Evolutionary conservation across 2,888 invertebrate genomes (phyloP).

Genomic region (Diaphora mendica): DNA sequence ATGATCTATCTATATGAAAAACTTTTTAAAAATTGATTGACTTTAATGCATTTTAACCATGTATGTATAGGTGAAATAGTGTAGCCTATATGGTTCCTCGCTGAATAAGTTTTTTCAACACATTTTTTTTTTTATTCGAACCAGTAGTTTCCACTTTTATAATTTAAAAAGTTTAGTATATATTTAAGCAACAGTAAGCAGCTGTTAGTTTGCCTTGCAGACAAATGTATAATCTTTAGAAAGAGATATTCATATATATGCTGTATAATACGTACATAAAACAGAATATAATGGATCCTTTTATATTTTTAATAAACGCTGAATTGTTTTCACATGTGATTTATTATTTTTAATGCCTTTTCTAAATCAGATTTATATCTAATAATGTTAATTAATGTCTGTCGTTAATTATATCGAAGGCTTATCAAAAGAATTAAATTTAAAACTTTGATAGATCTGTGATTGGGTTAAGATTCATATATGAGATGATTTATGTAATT

Average conservation of each 20-base stretch:
- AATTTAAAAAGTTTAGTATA: neutral
- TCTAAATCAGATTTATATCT: conserved; percentile 11
- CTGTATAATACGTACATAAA: neutral
- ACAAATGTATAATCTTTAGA: neutral
- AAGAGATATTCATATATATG: neutral
- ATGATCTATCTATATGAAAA: no score
- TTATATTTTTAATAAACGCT: conserved; percentile 16
- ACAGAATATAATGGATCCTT: conserved; percentile 9
- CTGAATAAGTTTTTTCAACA: neutral
- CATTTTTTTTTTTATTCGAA: neutral
- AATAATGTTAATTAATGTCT: conserved; percentile 14
- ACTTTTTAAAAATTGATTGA: no score
- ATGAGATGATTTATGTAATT: conserved; percentile 10
- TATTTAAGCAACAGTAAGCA: neutral
- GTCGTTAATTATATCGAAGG: conserved; percentile 12
- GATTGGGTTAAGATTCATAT: conserved; percentile 9
- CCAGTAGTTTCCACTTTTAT: no score
- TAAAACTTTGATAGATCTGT: conserved; percentile 7
- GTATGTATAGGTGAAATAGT: no score
- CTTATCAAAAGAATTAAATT: conserved; percentile 19
- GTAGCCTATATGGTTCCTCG: neutral
- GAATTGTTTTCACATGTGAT: conserved; percentile 14
- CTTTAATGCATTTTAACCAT: no score
- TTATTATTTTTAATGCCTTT: conserved; percentile 19
- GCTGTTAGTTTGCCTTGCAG: neutral